Percentiles rank a stretch among this genome's conserved stretches.
Evolutionary conservation across 2,888 invertebrate species (phyloP).

Genomic region (Clitarchus hookeri): DNA sequence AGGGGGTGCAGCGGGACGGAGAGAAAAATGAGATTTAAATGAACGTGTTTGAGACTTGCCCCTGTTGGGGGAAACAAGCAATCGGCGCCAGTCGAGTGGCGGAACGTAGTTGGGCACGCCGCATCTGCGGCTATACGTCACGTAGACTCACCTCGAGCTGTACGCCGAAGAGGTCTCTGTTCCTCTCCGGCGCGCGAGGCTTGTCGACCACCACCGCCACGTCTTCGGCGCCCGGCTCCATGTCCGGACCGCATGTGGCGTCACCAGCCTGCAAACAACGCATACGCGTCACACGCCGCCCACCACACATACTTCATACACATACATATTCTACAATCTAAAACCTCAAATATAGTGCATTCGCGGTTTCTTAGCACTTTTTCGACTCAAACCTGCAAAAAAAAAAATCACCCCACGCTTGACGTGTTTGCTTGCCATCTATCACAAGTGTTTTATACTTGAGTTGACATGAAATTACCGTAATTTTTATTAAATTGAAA

Average conservation of each 20-base stretch:
- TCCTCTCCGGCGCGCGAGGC: conserved; percentile 55
- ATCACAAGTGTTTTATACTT: too few relatives aligned
- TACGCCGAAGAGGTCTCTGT: conserved; percentile 64
- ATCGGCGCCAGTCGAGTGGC: background rate
- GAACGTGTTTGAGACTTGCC: too few relatives aligned
- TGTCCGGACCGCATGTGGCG: background rate
- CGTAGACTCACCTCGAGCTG: conserved; percentile 61
- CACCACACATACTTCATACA: background rate
- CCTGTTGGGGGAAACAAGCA: background rate
- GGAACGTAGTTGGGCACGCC: background rate
- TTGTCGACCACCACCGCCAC: conserved; percentile 27
- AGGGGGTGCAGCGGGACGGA: too few relatives aligned
- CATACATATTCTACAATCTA: background rate
- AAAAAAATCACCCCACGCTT: too few relatives aligned
- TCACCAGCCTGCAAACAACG: background rate
- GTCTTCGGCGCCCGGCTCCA: conserved; percentile 1
- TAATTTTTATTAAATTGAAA: too few relatives aligned
- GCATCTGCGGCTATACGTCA: too few relatives aligned
- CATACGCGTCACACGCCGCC: background rate
- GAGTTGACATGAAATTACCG: too few relatives aligned
- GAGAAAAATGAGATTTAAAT: too few relatives aligned
- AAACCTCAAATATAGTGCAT: too few relatives aligned
- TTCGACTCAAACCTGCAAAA: too few relatives aligned
- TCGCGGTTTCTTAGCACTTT: too few relatives aligned
- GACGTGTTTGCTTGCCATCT: too few relatives aligned